Evolutionary conservation across 2,113 vertebrate species (phyloP), one percentile per base, ranked within the genome.

Genomic region (Manacus vitellinus): DNA sequence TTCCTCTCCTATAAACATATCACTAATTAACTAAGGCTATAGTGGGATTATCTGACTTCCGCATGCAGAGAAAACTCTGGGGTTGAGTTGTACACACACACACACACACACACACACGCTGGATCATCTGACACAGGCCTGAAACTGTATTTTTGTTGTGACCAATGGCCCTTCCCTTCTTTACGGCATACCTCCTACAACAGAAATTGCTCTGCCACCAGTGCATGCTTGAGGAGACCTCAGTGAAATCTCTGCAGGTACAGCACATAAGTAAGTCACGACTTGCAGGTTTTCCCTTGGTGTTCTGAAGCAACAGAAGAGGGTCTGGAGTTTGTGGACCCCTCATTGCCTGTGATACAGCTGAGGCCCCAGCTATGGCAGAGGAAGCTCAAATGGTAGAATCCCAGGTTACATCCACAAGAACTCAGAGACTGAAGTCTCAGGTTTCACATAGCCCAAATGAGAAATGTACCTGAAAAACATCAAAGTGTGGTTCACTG

Each of bases 251-350:
- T 54, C 18, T 58, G 18, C 41, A 68, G 68, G 31, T 35, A 8
- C 12, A 14, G 23, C 1, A 9, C 6, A 4, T 0, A 5, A 63
- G 35, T n/a, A 31, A 35, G 41, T 24, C 61, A 33, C 0, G 0
- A 23, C 56, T 28, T 3, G 15, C 33, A 15, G 22, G 25, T 88
- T 52, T 63, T 39, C 52, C 47, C 10, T 31, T 28, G 41, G 24
- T 70, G 52, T 39, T 68, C 35, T 44, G 56, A 68, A 78, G 22
- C 27, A 55, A 52, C 3, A 41, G 16, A 58, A 76, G 39, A 59
- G 14, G 7, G 12, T 58, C 51, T 11, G 12, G 37, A 61, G 9
- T 7, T 7, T 39, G 28, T 9, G 5, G 63, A 27, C 8, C 22
- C 27, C 4, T 17, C 4, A 0, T 4, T 27, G 31, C 5, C n/a